Evolutionary conservation across 2,797 vertebrate genomes (phyloP).

Genomic region (Gephyroberyx darwinii): DNA sequence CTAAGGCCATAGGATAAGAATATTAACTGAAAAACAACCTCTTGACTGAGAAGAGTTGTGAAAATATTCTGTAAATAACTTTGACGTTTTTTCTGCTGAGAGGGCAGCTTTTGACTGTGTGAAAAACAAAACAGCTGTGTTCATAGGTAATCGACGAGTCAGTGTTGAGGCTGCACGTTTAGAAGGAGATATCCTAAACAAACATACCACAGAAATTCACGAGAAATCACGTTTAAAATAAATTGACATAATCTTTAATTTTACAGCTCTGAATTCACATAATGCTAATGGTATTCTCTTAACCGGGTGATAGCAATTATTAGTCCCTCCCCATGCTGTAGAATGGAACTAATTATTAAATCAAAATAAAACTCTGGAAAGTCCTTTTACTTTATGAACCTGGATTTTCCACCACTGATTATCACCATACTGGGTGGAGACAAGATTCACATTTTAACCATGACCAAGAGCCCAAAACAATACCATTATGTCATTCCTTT

Average conservation of each 20-base stretch:
- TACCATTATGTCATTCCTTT: constrained; percentile 45
- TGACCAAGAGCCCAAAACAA: background rate
- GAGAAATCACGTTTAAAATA: too few species aligned
- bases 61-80: too few species aligned
- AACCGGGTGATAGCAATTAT: too few species aligned
- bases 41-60: background rate
- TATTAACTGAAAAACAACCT: background rate
- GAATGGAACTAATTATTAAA: too few species aligned
- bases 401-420: too few species aligned
- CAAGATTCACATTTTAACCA: background rate
- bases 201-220: too few species aligned
- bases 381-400: too few species aligned
- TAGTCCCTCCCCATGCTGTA: too few species aligned
- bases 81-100: constrained; percentile 8
- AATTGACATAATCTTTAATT: background rate
- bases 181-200: background rate
- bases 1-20: constrained; percentile 9
- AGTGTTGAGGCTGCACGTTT: constrained; percentile 13
- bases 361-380: too few species aligned
- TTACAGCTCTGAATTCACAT: background rate
- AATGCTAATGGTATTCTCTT: background rate
- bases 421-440: background rate
- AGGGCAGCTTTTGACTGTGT: constrained; percentile 8
- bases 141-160: constrained; percentile 22
- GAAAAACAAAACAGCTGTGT: constrained; percentile 30